These are phyloP conservation scores for Resseliella maxima DNA, from an alignment of 2,888 invertebrate genomes.

Conservation along the genomic window DNA sequence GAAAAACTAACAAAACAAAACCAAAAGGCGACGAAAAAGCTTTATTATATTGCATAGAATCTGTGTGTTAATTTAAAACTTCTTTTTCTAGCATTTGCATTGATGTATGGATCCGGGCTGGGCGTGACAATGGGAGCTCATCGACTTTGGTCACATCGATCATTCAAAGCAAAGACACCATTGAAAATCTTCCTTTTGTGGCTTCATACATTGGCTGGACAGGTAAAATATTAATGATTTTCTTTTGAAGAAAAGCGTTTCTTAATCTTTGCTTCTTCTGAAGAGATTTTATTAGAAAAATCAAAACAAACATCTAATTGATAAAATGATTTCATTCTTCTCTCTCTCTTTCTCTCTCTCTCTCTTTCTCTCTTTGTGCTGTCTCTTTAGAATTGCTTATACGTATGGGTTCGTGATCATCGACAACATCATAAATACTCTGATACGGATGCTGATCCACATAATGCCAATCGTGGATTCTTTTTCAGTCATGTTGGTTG, in stretches of 20 bases:
- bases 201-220: conserved; percentile 79
- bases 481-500: conserved; percentile 91
- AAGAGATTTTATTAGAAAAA: too few species aligned
- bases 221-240: conserved; percentile 69
- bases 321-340: too few species aligned
- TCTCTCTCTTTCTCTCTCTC: neutral
- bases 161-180: conserved; percentile 78
- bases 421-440: conserved; percentile 83
- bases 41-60: too few species aligned
- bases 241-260: conserved; percentile 61
- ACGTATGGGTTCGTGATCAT: conserved; percentile 84
- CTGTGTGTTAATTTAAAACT: too few species aligned
- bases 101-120: conserved; percentile 66
- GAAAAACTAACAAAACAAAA: too few species aligned
- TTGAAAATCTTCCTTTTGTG: conserved; percentile 73
- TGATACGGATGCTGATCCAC: conserved; percentile 82
- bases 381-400: conserved; percentile 74
- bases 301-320: too few species aligned
- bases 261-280: too few species aligned
- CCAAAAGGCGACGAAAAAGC: too few species aligned
- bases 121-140: conserved; percentile 87
- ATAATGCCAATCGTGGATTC: conserved; percentile 83
- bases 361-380: conserved; percentile 58
- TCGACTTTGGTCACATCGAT: conserved; percentile 80
- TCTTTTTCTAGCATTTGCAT: conserved; percentile 63